Conservation (phyloP, 2,888 invertebrate genomes). For the Drosophila lacicola region DNA sequence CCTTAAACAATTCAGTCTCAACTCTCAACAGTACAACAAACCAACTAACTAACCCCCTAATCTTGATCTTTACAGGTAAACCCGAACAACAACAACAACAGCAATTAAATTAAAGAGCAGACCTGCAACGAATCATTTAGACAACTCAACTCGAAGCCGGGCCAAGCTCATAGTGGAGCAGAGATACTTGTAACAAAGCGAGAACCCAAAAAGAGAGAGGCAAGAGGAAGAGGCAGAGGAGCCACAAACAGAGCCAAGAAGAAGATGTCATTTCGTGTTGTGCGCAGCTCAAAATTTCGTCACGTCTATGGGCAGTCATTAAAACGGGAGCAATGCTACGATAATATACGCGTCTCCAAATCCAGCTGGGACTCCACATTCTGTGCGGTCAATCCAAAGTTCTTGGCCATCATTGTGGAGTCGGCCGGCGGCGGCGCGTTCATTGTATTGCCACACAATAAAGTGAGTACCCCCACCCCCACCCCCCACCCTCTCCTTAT, state of each 20-base stretch:
- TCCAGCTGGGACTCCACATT: constrained; percentile 99
- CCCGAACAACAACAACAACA: background rate
- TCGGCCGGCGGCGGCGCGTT: constrained; percentile 98
- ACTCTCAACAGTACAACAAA: background rate
- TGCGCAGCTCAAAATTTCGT: constrained; percentile 98
- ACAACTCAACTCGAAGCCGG: constrained; percentile 13
- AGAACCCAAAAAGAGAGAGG: constrained; percentile 4
- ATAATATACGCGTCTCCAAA: constrained; percentile 98
- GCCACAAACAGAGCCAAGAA: constrained; percentile 4
- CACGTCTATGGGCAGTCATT: constrained; percentile 95
- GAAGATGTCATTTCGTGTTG: constrained; percentile 97
- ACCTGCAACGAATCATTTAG: constrained; percentile 17
- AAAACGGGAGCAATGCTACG: constrained; percentile 98
- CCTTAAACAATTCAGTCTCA: background rate
- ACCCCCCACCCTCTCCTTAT: constrained; percentile 1
- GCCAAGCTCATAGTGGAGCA: constrained; percentile 18
- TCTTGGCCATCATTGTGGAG: constrained; percentile 98
- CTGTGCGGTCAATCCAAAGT: constrained; percentile 99
- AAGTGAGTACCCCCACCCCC: constrained; percentile 87
- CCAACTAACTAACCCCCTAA: background rate
- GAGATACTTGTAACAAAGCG: constrained; percentile 5
- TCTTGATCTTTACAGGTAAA: constrained; percentile 44
- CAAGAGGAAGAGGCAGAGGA: constrained; percentile 1
- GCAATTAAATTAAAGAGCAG: constrained; percentile 1
- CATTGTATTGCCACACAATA: constrained; percentile 96